phyloP scores from a whole-genome alignment of 2,113 vertebrate genomes.

The Orthonyx spaldingii region DNA sequence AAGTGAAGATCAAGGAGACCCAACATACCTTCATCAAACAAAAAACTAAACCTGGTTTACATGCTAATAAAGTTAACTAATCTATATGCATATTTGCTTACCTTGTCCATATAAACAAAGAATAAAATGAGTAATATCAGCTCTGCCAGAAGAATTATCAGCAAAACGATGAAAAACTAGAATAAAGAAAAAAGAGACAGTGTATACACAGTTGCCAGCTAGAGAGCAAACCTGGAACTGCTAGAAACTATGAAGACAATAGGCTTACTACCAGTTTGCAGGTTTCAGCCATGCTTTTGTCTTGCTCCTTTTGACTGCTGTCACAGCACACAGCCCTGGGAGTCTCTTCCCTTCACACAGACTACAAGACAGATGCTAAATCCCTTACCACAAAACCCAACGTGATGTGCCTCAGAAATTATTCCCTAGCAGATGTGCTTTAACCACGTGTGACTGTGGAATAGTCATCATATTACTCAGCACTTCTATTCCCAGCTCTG shows the following conservation, averaged over 20 bases:
- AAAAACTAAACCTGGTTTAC: background rate
- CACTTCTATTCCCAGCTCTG: background rate
- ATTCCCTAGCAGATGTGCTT: background rate
- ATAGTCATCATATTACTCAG: background rate
- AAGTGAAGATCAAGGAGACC: background rate
- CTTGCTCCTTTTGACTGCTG: background rate
- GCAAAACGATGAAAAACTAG: slow-evolving; percentile 95
- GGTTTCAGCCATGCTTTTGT: background rate
- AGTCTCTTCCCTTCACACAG: background rate
- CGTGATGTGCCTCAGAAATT: background rate
- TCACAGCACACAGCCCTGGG: background rate
- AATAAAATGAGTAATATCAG: slow-evolving; percentile 93
- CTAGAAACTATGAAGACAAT: background rate
- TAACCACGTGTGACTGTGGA: background rate
- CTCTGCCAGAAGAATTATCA: slow-evolving; percentile 93
- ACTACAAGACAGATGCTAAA: background rate
- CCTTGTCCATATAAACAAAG: slow-evolving; percentile 98
- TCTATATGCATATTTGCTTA: slow-evolving; percentile 60
- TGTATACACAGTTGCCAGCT: background rate
- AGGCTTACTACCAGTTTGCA: background rate
- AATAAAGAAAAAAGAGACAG: slow-evolving; percentile 42
- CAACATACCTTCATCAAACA: background rate
- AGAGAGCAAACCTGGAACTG: background rate
- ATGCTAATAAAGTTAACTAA: background rate
- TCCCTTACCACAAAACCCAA: background rate